Evolutionary conservation across 2,797 vertebrate genomes (phyloP), one percentile per base, ranked within the genome.

Genomic region (Danio choprae): DNA sequence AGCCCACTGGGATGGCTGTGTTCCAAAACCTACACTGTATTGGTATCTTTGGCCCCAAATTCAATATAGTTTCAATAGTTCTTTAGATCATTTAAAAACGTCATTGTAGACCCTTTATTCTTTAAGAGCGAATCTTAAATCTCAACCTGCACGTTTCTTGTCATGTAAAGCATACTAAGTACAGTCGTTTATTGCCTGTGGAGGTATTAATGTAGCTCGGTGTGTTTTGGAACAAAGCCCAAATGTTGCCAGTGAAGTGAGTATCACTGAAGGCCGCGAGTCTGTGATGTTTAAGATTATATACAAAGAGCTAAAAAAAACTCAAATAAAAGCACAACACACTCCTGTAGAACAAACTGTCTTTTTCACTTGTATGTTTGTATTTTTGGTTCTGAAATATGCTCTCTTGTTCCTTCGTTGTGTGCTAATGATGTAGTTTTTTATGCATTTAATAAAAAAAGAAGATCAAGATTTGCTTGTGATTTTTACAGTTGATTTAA

Each of bases 391-490:
- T 81, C 89, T 92, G 89, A 92, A 89, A 89, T 90, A 86, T 89
- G 86, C 85, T 90, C 86, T 92, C 92, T 93, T 93, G 92, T 92
- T 90, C 59, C 77, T 86, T 84, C 69, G 81, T 83, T 80, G 82
- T 94, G 93, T 93, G 93, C 90, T 18, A 87, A 93, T 89, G 85
- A 91, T 94, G 94, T 94, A 92, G 90, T 94, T 94, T 94, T 91
- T 84, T 68, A 94, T 92, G 92, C 92, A 91, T 93, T 94, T 94
- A 93, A 93, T 94, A 94, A 88, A 94, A 94, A 92, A 92, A 92
- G 90, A 74, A 89, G 36, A 75, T 72, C 60, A 64, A 56, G 51
- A 77, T 64, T 83, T 77, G 56, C 77, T 84, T 80, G 80, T 46
- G 65, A 79, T 73, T 72, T 82, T 69, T n/a, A 20, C 1, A 18